These are phyloP conservation scores for Tympanoctomys barrerae DNA, from an alignment of 2,797 vertebrate species.

Conservation along the genomic window DNA sequence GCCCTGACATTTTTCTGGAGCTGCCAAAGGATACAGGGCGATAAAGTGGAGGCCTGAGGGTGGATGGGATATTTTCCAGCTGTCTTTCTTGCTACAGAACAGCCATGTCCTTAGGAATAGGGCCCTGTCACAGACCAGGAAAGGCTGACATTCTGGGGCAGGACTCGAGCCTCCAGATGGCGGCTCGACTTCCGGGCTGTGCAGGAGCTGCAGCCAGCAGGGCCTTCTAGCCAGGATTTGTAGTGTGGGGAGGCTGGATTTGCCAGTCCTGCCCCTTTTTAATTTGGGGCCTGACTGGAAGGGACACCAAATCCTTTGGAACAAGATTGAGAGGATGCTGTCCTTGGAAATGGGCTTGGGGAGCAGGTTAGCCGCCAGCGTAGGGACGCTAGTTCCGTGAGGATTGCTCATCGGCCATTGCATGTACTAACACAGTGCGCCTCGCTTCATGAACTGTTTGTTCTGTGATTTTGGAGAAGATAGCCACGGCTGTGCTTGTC, in stretches of 20 bases:
- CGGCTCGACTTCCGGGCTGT: not conserved
- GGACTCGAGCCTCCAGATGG: not conserved
- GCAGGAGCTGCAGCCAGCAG: not conserved
- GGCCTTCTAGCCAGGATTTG: not conserved
- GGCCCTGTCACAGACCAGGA: constrained; percentile 26
- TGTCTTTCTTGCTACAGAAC: not conserved
- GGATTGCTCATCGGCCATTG: not conserved
- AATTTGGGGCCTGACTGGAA: constrained; percentile 62
- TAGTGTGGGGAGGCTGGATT: not conserved
- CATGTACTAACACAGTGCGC: not conserved
- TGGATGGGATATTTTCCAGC: constrained; percentile 38
- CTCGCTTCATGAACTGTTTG: not conserved
- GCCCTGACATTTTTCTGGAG: constrained; percentile 12
- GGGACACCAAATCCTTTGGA: constrained; percentile 30
- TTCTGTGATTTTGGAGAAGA: not conserved
- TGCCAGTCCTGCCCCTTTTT: not conserved
- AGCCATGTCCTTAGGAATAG: not conserved
- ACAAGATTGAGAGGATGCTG: constrained; percentile 30
- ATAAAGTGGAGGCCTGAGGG: constrained; percentile 44
- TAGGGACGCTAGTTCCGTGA: not conserved
- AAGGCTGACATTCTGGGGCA: not conserved
- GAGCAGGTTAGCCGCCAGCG: not conserved
- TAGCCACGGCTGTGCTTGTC: too few species aligned
- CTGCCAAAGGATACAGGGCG: constrained; percentile 13
- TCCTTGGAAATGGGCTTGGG: not conserved